Conservation (phyloP, 2,113 vertebrate species). For the Osmerus eperlanus region DNA sequence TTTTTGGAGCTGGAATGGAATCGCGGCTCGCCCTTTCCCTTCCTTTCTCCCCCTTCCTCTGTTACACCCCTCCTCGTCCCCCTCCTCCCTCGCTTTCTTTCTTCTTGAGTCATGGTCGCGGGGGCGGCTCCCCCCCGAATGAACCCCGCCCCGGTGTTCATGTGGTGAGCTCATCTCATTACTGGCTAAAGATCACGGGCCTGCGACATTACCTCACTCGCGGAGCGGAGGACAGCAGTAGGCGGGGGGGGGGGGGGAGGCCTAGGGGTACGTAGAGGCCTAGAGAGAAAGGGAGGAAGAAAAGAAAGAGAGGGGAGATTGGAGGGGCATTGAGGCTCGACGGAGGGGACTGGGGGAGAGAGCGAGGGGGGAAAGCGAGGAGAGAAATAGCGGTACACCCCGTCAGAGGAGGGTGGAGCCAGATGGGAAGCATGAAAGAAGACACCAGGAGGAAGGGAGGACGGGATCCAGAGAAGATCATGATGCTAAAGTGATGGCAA, state of each 20-base stretch:
- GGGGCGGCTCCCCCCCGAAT: constrained; percentile 8
- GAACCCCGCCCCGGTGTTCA: constrained; percentile 50
- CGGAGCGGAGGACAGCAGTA: neutral
- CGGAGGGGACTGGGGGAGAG: neutral
- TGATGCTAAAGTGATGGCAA: neutral
- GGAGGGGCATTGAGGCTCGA: constrained; percentile 4
- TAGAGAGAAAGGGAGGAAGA: neutral
- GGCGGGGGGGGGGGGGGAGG: too few species aligned
- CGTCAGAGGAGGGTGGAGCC: neutral
- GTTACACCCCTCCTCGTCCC: neutral
- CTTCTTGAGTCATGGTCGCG: neutral
- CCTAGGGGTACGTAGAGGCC: too few species aligned
- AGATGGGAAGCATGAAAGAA: neutral
- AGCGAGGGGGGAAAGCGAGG: neutral
- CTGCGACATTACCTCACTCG: constrained; percentile 49
- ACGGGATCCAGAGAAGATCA: neutral
- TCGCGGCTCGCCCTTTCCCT: neutral
- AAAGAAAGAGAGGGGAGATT: neutral
- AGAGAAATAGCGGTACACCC: neutral
- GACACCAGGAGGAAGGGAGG: neutral
- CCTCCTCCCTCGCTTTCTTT: neutral
- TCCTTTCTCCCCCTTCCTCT: neutral
- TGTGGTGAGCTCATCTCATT: constrained; percentile 55
- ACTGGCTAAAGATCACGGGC: constrained; percentile 16
- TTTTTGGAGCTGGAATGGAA: constrained; percentile 5